Evolutionary conservation across 2,113 vertebrate genomes (phyloP), one percentile per base, ranked within the genome.

Genomic region (Anoplopoma fimbria): DNA sequence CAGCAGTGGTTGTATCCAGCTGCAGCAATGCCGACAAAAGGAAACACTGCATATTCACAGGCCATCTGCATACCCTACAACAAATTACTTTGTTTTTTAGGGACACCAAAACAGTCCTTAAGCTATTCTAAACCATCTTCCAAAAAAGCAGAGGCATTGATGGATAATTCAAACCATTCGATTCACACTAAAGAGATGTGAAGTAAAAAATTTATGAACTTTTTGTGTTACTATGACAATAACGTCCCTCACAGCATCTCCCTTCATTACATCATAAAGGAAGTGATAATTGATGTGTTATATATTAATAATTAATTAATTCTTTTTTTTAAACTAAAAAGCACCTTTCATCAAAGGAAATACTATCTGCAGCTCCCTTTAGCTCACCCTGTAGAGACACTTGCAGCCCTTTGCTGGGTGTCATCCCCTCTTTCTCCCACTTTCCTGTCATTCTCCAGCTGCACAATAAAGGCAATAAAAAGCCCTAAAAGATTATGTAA

Each of bases 291-390:
- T 19, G 23, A 62, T 25, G 51, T 62, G n/a, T n/a, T n/a, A n/a
- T n/a, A n/a, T n/a, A n/a, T n/a, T n/a, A n/a, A n/a, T n/a, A n/a
- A n/a, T n/a, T n/a, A n/a, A n/a, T n/a, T n/a, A n/a, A n/a, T n/a
- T n/a, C n/a, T n/a, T n/a, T n/a, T n/a, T n/a, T n/a, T n/a, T n/a
- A n/a, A n/a, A 72, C 34, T 69, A 34, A 71, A 79, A 40, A 2
- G 60, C 13, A 19, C 15, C 53, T 79, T 65, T 40, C 12, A 62
- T 36, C 21, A 77, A 67, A 75, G 55, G 36, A 36, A 58, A 13
- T 13, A 7, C 23, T 27, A 17, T 61, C 49, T 49, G 47, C 6
- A 49, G 17, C 5, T 4, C 6, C 45, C 19, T 49, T 49, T 19
- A 49, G 19, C 19, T 49, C 47, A 49, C 47, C 36, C 36, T 38